A percentile compares a stretch with the other conserved stretches of the same genome.
These are phyloP conservation scores for Rhinichthys osculus DNA, from an alignment of 2,797 vertebrate genomes.

Conservation along the genomic window DNA sequence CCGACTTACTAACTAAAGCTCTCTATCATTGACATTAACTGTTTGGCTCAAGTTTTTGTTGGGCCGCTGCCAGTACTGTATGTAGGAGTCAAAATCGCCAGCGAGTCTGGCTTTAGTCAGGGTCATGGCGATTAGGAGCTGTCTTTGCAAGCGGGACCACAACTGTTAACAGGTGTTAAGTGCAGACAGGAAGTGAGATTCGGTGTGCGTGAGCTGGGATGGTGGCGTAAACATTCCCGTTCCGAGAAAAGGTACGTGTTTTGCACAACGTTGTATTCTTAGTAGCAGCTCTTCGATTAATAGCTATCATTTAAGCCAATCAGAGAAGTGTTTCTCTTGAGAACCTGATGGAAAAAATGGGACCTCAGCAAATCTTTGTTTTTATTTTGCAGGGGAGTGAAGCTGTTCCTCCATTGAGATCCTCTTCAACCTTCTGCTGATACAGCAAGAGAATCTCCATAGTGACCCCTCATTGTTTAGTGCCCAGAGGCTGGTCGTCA, in stretches of 20 bases:
- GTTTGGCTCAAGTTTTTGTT: conserved; percentile 3
- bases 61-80: conserved; percentile 9
- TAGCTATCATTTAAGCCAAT: conserved; percentile 11
- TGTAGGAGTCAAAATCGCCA: conserved; percentile 47
- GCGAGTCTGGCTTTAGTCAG: conserved; percentile 54
- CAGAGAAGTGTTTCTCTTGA: conserved; percentile 4
- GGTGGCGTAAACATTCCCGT: conserved; percentile 28
- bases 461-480: conserved; percentile 26
- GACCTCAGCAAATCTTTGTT: conserved; percentile 30
- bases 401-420: conserved; percentile 1
- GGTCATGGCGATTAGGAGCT: conserved; percentile 48
- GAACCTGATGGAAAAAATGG: conserved; percentile 39
- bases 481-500: conserved; percentile 33
- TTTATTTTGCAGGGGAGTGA: conserved; percentile 17
- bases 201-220: conserved; percentile 26
- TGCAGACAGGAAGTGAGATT: conserved; percentile 33
- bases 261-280: conserved; percentile 2
- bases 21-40: background rate
- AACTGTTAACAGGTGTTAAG: conserved; percentile 56
- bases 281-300: conserved; percentile 5
- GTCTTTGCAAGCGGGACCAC: conserved; percentile 34
- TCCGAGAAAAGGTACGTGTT: conserved; percentile 37
- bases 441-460: conserved; percentile 29
- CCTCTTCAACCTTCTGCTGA: conserved; percentile 24
- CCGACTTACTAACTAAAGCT: background rate